These are phyloP conservation scores for Rattus norvegicus DNA, from an alignment of 2,113 vertebrate genomes.

Conservation along the genomic window DNA sequence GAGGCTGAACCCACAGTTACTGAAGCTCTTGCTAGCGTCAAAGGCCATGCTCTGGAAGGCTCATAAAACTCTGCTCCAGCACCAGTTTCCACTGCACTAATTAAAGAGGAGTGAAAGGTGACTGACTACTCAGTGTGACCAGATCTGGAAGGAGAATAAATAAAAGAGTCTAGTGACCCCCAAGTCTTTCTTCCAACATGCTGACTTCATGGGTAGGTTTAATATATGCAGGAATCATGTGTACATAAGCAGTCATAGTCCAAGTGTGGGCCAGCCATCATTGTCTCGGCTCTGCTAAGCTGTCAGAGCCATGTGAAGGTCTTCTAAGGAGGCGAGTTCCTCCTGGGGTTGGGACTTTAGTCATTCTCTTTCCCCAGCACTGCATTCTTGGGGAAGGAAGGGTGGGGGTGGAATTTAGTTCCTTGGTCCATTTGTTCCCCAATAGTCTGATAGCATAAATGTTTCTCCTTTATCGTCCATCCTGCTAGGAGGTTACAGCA, in stretches of 20 bases:
- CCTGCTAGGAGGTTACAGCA: background rate
- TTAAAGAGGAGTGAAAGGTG: background rate
- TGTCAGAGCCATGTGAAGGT: background rate
- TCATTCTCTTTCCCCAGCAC: too few species aligned
- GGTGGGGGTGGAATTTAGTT: background rate
- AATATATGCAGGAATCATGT: background rate
- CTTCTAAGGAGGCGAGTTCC: background rate
- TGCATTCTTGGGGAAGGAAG: too few species aligned
- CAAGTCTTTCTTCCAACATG: background rate
- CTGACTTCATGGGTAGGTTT: background rate
- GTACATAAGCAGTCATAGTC: background rate
- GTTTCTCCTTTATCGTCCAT: background rate
- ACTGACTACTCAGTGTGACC: background rate
- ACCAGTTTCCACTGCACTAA: background rate
- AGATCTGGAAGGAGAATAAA: background rate
- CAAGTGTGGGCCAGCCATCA: background rate
- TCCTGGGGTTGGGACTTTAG: background rate
- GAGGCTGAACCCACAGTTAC: background rate
- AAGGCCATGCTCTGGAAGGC: background rate
- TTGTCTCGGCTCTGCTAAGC: too few species aligned
- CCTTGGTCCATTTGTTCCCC: background rate
- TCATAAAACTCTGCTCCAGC: background rate
- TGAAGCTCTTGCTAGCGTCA: background rate
- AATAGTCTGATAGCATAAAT: background rate
- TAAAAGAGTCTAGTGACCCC: background rate